Evolutionary conservation across 1,140 invertebrate species (phyloP).

Genomic region (Drosophila albomicans): DNA sequence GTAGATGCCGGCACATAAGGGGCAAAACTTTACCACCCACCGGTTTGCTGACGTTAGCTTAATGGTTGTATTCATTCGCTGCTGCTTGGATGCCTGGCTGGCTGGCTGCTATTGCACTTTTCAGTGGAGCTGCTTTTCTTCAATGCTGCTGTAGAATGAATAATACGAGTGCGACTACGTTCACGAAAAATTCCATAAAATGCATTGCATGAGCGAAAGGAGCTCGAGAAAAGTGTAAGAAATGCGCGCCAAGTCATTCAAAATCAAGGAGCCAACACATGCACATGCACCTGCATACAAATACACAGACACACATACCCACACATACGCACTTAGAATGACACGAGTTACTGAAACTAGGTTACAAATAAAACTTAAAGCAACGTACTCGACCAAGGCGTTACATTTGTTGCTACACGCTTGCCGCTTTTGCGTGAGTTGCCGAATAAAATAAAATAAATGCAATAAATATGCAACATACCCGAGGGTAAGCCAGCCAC

Average conservation of each 20-base stretch:
- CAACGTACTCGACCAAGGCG: conserved; percentile 30
- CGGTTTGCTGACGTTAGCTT: conserved; percentile 57
- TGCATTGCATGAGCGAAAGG: conserved; percentile 35
- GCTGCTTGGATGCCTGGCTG: conserved; percentile 60
- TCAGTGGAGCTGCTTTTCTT: conserved; percentile 35
- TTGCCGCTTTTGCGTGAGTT: background rate
- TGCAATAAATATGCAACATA: conserved; percentile 42
- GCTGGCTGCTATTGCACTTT: conserved; percentile 70
- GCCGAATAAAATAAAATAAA: background rate
- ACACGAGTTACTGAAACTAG: conserved; percentile 56
- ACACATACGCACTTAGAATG: conserved; percentile 9
- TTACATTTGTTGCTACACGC: conserved; percentile 31
- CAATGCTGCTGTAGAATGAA: conserved; percentile 45
- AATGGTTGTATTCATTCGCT: conserved; percentile 75
- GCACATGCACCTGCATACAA: conserved; percentile 14
- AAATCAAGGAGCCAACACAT: conserved; percentile 30
- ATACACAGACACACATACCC: conserved; percentile 29
- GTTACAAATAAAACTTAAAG: conserved; percentile 74
- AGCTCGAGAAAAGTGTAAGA: conserved; percentile 57
- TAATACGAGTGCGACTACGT: conserved; percentile 44
- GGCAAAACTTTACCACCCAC: conserved; percentile 21
- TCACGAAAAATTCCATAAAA: conserved; percentile 68
- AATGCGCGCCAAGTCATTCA: conserved; percentile 60
- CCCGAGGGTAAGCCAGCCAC: conserved; percentile 7
- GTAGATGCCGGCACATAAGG: conserved; percentile 34